phyloP scores from a whole-genome alignment of 2,888 invertebrate species.

The Heliconius aoede region DNA sequence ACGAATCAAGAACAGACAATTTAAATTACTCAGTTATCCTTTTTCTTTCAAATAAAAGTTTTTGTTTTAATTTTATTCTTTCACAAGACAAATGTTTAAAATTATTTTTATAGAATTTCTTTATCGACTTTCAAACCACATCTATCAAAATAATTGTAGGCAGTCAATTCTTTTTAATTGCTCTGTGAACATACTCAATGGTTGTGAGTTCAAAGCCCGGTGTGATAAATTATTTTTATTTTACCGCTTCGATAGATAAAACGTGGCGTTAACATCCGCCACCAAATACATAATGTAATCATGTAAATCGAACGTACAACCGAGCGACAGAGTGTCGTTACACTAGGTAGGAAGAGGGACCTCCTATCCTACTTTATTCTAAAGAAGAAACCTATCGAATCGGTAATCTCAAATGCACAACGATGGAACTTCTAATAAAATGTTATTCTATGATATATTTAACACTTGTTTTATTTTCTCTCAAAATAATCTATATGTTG shows the following conservation, averaged over 20 bases:
- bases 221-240: neutral
- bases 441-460: constrained; percentile 10
- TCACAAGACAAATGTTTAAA: neutral
- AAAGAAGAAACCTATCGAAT: neutral
- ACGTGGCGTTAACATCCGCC: too few relatives aligned
- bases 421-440: neutral
- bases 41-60: constrained; percentile 1
- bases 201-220: neutral
- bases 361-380: neutral
- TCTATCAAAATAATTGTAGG: neutral
- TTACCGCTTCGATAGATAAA: neutral
- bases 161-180: neutral
- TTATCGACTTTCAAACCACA: neutral
- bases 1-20: neutral
- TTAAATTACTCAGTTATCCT: neutral
- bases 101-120: neutral
- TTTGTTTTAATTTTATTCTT: constrained; percentile 1
- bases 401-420: neutral
- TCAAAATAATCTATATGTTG: constrained; percentile 40
- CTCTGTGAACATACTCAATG: neutral
- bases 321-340: neutral
- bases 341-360: too few relatives aligned
- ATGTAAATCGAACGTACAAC: too few relatives aligned
- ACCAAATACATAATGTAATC: too few relatives aligned
- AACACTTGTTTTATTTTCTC: constrained; percentile 39